Conservation (phyloP, 2,113 vertebrate species). For the Nerophis lumbriciformis region DNA sequence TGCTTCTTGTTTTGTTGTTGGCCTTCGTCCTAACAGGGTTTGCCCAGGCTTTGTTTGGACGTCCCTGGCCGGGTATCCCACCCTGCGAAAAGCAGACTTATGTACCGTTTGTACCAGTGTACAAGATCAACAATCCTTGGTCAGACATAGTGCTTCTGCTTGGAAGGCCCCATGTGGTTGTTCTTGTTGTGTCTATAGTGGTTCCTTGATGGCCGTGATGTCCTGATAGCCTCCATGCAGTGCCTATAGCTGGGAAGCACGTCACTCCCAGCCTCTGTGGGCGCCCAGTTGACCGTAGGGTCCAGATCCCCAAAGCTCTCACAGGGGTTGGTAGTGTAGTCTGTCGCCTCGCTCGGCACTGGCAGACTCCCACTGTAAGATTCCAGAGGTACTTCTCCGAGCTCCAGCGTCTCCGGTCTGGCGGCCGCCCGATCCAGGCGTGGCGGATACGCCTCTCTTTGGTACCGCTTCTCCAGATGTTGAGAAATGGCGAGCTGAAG, state of each 20-base stretch:
- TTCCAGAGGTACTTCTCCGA: neutral
- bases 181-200: conserved; percentile 42
- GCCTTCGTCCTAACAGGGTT: too few relatives aligned
- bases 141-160: conserved; percentile 69
- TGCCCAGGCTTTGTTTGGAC: too few relatives aligned
- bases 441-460: neutral
- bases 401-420: neutral
- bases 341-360: neutral
- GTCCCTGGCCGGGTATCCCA: too few relatives aligned
- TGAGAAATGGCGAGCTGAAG: conserved; percentile 66
- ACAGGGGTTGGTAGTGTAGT: conserved; percentile 34
- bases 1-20: too few relatives aligned
- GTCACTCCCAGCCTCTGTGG: conserved; percentile 16
- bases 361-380: conserved; percentile 33
- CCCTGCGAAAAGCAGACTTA: too few relatives aligned
- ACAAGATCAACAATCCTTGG: neutral
- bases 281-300: conserved; percentile 34
- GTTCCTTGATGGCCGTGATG: conserved; percentile 15
- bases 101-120: conserved; percentile 10
- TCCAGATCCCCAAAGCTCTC: conserved; percentile 31
- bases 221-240: conserved; percentile 49
- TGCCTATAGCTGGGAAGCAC: conserved; percentile 64
- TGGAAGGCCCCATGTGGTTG: conserved; percentile 32
- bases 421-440: neutral
- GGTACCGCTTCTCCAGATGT: conserved; percentile 53